phyloP scores from a whole-genome alignment of 2,113 vertebrate species.

The Rana temporaria region DNA sequence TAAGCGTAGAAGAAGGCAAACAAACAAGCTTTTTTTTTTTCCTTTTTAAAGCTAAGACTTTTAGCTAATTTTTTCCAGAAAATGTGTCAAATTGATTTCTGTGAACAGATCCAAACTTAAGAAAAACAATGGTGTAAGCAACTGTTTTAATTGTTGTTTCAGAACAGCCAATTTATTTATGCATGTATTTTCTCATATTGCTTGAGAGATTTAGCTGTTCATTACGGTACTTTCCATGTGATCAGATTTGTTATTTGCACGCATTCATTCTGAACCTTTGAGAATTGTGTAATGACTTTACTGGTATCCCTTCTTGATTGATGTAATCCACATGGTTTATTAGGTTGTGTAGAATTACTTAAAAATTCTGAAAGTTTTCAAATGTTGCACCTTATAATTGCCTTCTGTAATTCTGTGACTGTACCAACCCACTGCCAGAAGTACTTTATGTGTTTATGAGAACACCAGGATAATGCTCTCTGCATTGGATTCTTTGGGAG shows the following conservation, averaged over 20 bases:
- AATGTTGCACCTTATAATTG: slow-evolving; percentile 17
- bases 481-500: slow-evolving; percentile 4
- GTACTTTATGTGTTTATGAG: slow-evolving; percentile 14
- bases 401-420: slow-evolving; percentile 7
- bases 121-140: slow-evolving; percentile 4
- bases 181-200: too few species aligned
- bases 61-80: background rate
- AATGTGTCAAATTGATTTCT: background rate
- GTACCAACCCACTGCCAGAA: slow-evolving; percentile 18
- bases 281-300: slow-evolving; percentile 2
- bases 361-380: background rate
- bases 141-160: background rate
- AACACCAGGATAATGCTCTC: slow-evolving; percentile 38
- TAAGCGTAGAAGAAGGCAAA: background rate
- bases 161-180: background rate
- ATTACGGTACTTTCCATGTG: background rate
- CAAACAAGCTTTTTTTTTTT: background rate
- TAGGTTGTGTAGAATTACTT: slow-evolving; percentile 15
- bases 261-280: background rate
- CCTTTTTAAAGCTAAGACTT: background rate
- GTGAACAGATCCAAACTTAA: background rate
- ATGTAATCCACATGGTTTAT: slow-evolving; percentile 13
- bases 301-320: background rate
- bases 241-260: background rate
- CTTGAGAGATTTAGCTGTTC: background rate